These are phyloP conservation scores for Heliconius sara DNA, from an alignment of 2,888 invertebrate species.

Conservation along the genomic window DNA sequence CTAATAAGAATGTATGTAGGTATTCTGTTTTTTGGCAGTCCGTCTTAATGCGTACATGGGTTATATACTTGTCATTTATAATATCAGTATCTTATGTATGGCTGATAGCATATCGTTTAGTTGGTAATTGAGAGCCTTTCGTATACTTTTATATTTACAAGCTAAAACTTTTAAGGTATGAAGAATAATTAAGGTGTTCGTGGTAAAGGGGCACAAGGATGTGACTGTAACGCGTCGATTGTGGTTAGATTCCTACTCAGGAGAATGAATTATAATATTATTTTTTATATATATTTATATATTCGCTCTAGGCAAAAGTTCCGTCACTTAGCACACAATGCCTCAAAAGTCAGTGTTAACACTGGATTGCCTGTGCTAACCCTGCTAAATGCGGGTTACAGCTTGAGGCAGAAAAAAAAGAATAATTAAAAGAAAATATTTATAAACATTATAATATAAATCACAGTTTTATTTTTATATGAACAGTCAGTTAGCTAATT, in stretches of 20 bases:
- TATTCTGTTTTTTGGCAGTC: conserved; percentile 42
- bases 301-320: too few species aligned
- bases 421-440: background rate
- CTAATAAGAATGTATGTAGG: conserved; percentile 44
- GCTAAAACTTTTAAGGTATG: too few species aligned
- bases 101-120: background rate
- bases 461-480: conserved; percentile 28
- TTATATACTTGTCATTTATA: background rate
- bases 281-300: too few species aligned
- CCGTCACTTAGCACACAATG: too few species aligned
- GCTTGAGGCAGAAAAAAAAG: background rate
- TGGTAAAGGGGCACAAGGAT: too few species aligned
- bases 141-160: background rate
- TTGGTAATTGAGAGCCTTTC: background rate
- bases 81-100: background rate
- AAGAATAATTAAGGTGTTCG: too few species aligned
- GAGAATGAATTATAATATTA: too few species aligned
- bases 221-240: too few species aligned
- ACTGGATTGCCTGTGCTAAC: too few species aligned
- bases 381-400: too few species aligned
- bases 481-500: conserved; percentile 34
- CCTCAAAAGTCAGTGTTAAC: too few species aligned
- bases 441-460: background rate
- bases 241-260: too few species aligned
- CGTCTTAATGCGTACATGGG: background rate